phyloP scores from a whole-genome alignment of 2,797 vertebrate species.

The Acanthornis magna region DNA sequence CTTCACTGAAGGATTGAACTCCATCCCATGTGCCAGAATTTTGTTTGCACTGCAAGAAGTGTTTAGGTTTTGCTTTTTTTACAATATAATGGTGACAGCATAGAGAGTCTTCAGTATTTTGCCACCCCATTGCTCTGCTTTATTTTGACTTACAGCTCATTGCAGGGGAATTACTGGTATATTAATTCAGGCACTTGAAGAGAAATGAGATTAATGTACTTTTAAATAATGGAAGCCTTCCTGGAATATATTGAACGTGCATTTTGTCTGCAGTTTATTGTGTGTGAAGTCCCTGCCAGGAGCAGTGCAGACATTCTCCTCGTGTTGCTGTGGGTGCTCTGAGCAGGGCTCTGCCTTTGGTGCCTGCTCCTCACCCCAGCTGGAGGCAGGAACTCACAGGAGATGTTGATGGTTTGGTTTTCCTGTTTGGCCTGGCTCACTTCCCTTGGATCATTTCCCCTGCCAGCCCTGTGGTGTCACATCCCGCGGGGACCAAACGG shows the following conservation, averaged over 20 bases:
- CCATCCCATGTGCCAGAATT: background rate
- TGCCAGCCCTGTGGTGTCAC: background rate
- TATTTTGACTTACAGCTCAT: background rate
- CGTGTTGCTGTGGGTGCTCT: background rate
- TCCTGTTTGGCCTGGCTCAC: conserved; percentile 3
- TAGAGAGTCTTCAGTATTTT: background rate
- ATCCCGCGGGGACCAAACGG: rapidly evolving
- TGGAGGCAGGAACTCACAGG: background rate
- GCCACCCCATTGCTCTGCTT: background rate
- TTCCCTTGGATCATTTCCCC: background rate
- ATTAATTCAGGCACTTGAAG: background rate
- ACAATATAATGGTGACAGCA: background rate
- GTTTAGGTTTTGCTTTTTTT: background rate
- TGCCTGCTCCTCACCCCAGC: background rate
- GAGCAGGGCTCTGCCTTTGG: background rate
- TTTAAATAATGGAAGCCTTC: background rate
- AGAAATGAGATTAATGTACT: background rate
- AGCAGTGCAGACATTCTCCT: background rate
- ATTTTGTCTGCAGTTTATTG: background rate
- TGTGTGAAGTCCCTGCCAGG: background rate
- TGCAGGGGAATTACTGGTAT: background rate
- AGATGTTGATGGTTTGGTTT: background rate
- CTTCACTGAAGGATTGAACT: background rate
- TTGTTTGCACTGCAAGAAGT: background rate
- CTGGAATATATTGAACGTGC: background rate